Percentiles rank a stretch among this genome's conserved stretches.
Evolutionary conservation across 2,797 vertebrate genomes (phyloP).

Genomic region (Xyrichtys novacula): DNA sequence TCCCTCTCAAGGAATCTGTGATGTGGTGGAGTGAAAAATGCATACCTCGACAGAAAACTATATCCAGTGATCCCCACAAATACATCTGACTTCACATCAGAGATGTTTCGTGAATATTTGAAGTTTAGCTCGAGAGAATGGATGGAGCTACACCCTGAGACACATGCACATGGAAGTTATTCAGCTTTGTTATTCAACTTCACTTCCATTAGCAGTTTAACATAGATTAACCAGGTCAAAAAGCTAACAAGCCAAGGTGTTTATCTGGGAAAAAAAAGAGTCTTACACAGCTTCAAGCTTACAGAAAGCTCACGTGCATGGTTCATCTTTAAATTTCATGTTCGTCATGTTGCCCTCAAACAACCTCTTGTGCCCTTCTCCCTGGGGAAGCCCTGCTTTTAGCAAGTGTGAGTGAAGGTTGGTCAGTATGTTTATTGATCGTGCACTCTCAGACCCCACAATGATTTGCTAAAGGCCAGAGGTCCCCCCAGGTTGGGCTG

Average conservation of each 20-base stretch:
- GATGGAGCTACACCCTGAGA: conserved; percentile 26
- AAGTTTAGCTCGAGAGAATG: conserved; percentile 17
- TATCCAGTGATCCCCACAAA: conserved; percentile 36
- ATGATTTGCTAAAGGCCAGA: conserved; percentile 66
- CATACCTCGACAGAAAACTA: conserved; percentile 45
- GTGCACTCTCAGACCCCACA: conserved; percentile 49
- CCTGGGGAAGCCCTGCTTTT: conserved; percentile 67
- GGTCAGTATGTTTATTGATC: conserved; percentile 74
- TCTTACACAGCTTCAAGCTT: conserved; percentile 53
- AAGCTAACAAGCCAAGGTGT: conserved; percentile 52
- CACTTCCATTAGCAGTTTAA: conserved; percentile 66
- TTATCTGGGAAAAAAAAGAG: conserved; percentile 61
- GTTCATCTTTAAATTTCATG: conserved; percentile 60
- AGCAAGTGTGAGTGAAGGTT: conserved; percentile 66
- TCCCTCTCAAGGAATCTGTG: conserved; percentile 39
- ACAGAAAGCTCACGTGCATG: conserved; percentile 46
- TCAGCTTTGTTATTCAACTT: conserved; percentile 33
- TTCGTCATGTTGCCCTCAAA: conserved; percentile 64
- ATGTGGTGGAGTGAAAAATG: conserved; percentile 31
- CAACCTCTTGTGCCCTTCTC: conserved; percentile 62
- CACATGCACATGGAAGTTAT: conserved; percentile 3
- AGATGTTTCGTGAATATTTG: conserved; percentile 41
- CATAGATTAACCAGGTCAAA: conserved; percentile 47
- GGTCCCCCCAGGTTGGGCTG: conserved; percentile 68
- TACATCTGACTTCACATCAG: conserved; percentile 39